A percentile compares a stretch with the other conserved stretches of the same genome.
These are phyloP conservation scores for Nannospalax galili DNA, from an alignment of 2,113 vertebrate species.

Conservation along the genomic window DNA sequence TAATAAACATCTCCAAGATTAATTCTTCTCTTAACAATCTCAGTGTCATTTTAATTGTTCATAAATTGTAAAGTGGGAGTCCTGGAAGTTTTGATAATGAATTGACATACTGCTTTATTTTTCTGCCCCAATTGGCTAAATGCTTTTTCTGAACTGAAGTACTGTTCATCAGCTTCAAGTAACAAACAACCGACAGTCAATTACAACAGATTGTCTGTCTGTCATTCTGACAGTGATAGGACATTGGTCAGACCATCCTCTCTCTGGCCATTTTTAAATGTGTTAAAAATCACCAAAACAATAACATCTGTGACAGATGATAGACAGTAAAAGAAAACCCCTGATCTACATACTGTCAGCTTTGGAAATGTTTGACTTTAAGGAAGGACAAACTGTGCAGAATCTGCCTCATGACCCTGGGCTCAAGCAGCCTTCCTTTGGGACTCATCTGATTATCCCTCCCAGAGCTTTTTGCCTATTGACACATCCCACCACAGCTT, in stretches of 20 bases:
- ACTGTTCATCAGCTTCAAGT: conserved; percentile 54
- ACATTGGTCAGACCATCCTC: conserved; percentile 55
- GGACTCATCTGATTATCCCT: neutral
- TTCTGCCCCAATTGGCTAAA: conserved; percentile 51
- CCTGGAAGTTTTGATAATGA: conserved; percentile 50
- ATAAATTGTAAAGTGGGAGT: neutral
- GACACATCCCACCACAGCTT: conserved; percentile 1
- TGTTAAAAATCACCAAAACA: conserved; percentile 15
- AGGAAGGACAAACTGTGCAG: neutral
- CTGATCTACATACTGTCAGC: neutral
- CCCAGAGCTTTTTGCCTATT: neutral
- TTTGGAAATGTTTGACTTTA: conserved; percentile 23
- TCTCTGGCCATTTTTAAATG: neutral
- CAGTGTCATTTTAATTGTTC: conserved; percentile 52
- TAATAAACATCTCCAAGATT: conserved; percentile 54
- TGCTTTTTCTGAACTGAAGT: conserved; percentile 43
- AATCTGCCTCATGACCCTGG: neutral
- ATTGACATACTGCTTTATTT: conserved; percentile 62
- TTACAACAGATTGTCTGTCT: conserved; percentile 27
- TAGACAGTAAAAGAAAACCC: neutral
- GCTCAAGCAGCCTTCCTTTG: neutral
- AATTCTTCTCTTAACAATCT: conserved; percentile 52
- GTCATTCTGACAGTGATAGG: conserved; percentile 6
- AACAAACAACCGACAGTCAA: neutral
- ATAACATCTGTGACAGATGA: neutral